Base-by-base conservation (phyloP, 2,797 vertebrate species). In the Thunnus albacares region DNA sequence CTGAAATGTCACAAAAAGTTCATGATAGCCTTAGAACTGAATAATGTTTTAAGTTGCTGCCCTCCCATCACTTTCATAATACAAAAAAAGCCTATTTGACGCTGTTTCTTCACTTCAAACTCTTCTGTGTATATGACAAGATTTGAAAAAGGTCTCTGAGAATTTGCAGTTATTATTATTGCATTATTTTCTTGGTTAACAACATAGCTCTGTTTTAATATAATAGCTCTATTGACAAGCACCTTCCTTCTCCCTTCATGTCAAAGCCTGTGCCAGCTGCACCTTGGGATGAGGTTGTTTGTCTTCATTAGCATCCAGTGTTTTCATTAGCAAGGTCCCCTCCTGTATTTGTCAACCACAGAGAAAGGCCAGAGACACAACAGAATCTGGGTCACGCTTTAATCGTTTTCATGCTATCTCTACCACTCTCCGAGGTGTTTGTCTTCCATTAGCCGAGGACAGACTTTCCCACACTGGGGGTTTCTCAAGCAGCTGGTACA, bases 351-450 rank as follows among this genome's bases (percentile, higher is more conserved):
- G 91, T 93, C 86, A 89, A 89, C 83, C 55, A 62, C 78, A 75
- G 88, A 91, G 91, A 95, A 93, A 94, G 93, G 90, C 89, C 87
- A 85, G 81, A 89, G 88, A 94, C 89, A 93, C 91, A 94, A 95
- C 92, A 93, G 91, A 92, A 93, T 91, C 79, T 90, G 89, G 89
- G 93, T 95, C 93, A 93, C 86, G 90, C 93, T 91, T 90, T 94
- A 94, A 95, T 95, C 91, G 83, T 86, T 92, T 93, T 95, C 91
- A 94, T 90, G 91, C 88, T 89, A 94, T 95, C 93, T 91, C 84
- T 71, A 75, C 79, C 76, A 68, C 84, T 92, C 90, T 89, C 80
- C 10, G 88, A 92, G 89, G 90, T 92, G 92, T 90, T 93, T 93
- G 91, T 91, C 90, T 90, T 92, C 88, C 77, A 89, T 93, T 91